Conservation (phyloP, 2,113 vertebrate genomes). For the Crotalus horridus region DNA sequence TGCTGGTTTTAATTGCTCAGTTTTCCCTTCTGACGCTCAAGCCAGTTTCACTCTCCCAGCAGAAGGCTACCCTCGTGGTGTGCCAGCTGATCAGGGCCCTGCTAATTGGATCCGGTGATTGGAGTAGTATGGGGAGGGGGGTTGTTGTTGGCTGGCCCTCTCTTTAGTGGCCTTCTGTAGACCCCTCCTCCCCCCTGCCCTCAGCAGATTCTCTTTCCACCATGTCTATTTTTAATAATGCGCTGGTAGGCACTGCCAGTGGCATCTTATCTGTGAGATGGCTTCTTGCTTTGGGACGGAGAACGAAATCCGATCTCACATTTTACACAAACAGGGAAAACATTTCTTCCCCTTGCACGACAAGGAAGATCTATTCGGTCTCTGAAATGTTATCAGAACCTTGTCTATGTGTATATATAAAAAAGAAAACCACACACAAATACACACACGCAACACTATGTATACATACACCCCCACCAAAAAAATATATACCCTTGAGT, state of each 20-base stretch:
- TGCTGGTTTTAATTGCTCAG: slow-evolving; percentile 18
- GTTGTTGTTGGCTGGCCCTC: neutral
- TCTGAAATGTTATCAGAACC: neutral
- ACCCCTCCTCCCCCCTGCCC: neutral
- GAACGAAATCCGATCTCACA: neutral
- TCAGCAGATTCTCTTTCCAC: slow-evolving; percentile 15
- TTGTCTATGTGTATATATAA: neutral
- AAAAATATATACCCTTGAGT: neutral
- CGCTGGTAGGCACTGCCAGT: neutral
- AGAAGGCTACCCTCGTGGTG: neutral
- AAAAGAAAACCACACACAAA: too few relatives aligned
- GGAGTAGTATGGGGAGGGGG: neutral
- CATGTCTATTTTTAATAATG: slow-evolving; percentile 15
- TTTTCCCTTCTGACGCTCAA: neutral
- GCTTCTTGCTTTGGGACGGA: neutral
- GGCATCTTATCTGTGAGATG: neutral
- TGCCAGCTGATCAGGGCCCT: neutral
- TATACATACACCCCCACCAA: too few relatives aligned
- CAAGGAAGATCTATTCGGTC: neutral
- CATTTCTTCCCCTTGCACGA: neutral
- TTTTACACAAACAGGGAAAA: neutral
- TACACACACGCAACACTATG: too few relatives aligned
- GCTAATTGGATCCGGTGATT: slow-evolving; percentile 8
- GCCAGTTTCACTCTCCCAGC: neutral
- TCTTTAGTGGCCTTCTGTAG: neutral